These are phyloP conservation scores for Aphaenogaster floridana DNA, from an alignment of 1,140 invertebrate genomes.

Conservation along the genomic window DNA sequence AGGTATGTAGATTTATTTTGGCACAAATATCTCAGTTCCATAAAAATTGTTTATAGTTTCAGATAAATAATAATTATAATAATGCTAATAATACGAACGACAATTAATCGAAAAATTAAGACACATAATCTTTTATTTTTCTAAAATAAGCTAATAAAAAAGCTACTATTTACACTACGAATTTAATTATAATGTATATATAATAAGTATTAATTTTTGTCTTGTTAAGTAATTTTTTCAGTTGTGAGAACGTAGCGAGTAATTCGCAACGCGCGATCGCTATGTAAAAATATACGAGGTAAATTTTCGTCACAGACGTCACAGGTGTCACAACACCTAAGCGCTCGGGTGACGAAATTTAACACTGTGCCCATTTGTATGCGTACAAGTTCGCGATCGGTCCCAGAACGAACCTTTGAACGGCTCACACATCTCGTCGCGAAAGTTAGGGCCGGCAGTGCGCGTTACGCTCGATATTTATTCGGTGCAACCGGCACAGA, in stretches of 20 bases:
- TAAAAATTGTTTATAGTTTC: too few species aligned
- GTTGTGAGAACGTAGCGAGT: background rate
- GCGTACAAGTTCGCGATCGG: conserved; percentile 38
- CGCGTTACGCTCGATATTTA: conserved; percentile 46
- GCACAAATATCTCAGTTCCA: background rate
- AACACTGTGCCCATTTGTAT: conserved; percentile 15
- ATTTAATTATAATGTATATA: background rate
- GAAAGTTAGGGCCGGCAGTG: conserved; percentile 16
- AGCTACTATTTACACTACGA: background rate
- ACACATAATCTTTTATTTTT: background rate
- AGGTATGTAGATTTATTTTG: conserved; percentile 7
- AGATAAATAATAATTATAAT: background rate
- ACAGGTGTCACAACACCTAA: background rate
- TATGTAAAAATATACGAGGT: background rate
- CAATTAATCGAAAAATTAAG: background rate
- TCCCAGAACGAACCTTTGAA: conserved; percentile 46
- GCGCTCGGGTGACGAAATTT: conserved; percentile 14
- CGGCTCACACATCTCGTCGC: conserved; percentile 21
- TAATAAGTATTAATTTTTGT: background rate
- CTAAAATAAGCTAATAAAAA: background rate
- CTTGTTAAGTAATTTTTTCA: background rate
- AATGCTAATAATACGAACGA: background rate
- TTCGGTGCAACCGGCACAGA: conserved; percentile 39
- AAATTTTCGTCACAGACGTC: background rate
- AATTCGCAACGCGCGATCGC: background rate